Evolutionary conservation across 2,888 invertebrate genomes (phyloP).

Genomic region (Ochropleura plecta): DNA sequence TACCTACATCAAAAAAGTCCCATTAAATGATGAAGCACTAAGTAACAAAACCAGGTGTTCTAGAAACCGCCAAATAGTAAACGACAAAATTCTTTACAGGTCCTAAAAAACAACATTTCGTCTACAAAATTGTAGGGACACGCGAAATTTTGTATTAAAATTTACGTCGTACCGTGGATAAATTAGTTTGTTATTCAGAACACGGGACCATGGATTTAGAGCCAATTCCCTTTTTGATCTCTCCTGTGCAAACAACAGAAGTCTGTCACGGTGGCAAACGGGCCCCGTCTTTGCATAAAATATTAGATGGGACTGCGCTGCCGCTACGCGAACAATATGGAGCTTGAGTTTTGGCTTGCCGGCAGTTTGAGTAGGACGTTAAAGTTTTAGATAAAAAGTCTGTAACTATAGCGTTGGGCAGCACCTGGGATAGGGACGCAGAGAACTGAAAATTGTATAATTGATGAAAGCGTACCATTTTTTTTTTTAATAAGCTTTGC

Average conservation of each 20-base stretch:
- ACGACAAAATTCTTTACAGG: slow-evolving; percentile 8
- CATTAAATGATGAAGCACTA: slow-evolving; percentile 26
- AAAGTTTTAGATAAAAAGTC: neutral
- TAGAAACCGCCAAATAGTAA: slow-evolving; percentile 18
- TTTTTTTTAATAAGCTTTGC: no score
- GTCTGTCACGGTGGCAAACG: slow-evolving; percentile 80
- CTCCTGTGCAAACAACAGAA: slow-evolving; percentile 85
- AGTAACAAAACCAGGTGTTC: slow-evolving; percentile 23
- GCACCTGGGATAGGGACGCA: neutral
- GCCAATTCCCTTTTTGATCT: slow-evolving; percentile 89
- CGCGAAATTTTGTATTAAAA: slow-evolving; percentile 77
- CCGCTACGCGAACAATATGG: slow-evolving; percentile 34
- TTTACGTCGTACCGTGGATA: slow-evolving; percentile 77
- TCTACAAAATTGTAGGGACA: slow-evolving; percentile 42
- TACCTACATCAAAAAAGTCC: slow-evolving; percentile 28
- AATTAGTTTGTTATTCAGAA: slow-evolving; percentile 87
- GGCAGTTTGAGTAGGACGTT: neutral
- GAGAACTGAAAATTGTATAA: neutral
- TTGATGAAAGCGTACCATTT: no score
- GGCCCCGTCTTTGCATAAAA: slow-evolving; percentile 87
- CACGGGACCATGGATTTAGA: slow-evolving; percentile 84
- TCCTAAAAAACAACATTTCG: slow-evolving; percentile 33
- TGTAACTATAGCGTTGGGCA: neutral
- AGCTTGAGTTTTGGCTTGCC: slow-evolving; percentile 20
- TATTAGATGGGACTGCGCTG: slow-evolving; percentile 75